phyloP scores from a whole-genome alignment of 1,140 invertebrate species.

The Anagrus nilaparvatae region DNA sequence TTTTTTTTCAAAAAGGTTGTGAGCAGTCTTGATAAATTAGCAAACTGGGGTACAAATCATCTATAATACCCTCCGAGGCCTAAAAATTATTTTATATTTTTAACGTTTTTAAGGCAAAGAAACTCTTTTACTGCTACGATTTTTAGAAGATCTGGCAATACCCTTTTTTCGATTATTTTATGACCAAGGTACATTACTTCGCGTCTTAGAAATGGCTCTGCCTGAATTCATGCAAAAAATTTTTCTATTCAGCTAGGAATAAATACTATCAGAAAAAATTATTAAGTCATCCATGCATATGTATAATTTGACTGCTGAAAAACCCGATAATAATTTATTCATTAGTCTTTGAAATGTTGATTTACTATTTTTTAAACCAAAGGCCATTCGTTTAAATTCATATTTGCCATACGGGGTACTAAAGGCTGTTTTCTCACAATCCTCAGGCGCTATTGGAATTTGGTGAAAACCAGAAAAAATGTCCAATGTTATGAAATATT shows the following conservation, averaged over 20 bases:
- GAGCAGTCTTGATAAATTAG: constrained; percentile 10
- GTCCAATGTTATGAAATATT: background rate
- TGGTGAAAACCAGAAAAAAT: constrained; percentile 1
- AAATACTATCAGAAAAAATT: no score
- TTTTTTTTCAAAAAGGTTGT: constrained; percentile 14
- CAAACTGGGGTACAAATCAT: constrained; percentile 12
- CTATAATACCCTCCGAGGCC: constrained; percentile 3
- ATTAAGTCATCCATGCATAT: no score
- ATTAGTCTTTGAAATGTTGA: constrained; percentile 1
- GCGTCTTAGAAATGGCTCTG: constrained; percentile 3
- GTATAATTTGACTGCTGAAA: background rate
- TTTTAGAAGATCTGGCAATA: background rate
- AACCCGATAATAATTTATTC: background rate
- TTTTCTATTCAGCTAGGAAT: no score
- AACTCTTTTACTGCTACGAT: background rate
- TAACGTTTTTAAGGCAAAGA: background rate
- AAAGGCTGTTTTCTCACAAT: background rate
- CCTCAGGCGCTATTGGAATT: background rate
- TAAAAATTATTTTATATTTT: constrained; percentile 4
- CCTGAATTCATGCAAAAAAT: no score
- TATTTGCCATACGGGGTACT: background rate
- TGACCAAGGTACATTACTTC: constrained; percentile 7
- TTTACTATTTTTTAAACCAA: background rate
- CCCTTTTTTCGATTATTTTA: background rate
- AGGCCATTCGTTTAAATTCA: constrained; percentile 6